Conservation (phyloP, 2,888 invertebrate genomes). For the Dasypogon diadema region DNA sequence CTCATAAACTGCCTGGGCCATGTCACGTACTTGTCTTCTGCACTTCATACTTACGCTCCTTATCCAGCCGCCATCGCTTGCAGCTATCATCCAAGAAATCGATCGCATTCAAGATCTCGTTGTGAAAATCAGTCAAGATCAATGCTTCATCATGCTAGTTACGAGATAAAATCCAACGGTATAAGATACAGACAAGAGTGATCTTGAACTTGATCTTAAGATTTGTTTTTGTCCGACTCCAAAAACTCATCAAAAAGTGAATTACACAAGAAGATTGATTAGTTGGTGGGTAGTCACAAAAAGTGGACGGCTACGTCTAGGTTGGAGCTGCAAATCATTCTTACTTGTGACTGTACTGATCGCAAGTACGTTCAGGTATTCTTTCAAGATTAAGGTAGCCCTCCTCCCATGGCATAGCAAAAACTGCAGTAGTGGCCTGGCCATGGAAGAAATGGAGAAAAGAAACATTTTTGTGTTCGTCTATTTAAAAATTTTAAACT, state of each 20-base stretch:
- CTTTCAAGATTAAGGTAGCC: conserved; percentile 6
- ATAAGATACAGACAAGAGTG: neutral
- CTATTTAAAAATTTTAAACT: conserved; percentile 32
- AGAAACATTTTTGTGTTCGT: neutral
- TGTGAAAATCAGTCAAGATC: conserved; percentile 2
- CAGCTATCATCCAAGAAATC: neutral
- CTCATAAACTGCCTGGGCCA: neutral
- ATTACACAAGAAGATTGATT: conserved; percentile 25
- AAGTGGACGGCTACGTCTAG: neutral
- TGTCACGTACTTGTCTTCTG: conserved; percentile 21
- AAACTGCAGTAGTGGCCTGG: neutral
- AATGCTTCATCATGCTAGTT: conserved; percentile 3
- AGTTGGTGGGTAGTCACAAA: neutral
- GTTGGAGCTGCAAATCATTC: no score
- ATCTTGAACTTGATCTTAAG: conserved; percentile 44
- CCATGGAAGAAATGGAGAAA: conserved; percentile 45
- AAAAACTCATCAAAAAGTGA: neutral
- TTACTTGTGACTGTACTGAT: neutral
- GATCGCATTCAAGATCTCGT: neutral
- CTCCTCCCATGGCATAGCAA: neutral
- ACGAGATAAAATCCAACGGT: neutral
- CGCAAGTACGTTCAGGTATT: neutral
- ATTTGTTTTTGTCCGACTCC: neutral
- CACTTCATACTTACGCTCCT: conserved; percentile 6
- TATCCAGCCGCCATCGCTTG: neutral